Evolutionary conservation across 37 sponge, comb jelly and placozoan species (phyloP), one percentile per base, ranked within the genome.

Genomic region (Spongilla lacustris): DNA sequence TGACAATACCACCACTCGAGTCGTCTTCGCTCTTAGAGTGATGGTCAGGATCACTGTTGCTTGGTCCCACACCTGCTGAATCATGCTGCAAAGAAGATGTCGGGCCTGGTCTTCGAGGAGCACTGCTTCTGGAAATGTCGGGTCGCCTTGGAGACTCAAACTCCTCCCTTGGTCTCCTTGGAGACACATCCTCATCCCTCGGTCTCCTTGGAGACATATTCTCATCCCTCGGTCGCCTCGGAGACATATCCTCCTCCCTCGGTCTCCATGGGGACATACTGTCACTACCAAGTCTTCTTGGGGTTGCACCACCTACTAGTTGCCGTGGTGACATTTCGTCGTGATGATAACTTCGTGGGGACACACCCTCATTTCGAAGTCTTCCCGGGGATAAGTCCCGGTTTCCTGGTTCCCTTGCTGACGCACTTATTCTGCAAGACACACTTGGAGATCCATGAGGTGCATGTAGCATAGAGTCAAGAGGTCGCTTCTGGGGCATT

Each of bases 1-100:
- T 31, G 4, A 84, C 77, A 4, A 84, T 21, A 23, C 85, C 85
- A 11, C 85, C 75, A 1, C 67, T 14, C 19, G 19, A 6, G 19
- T 58, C 58, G 1, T 58, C 58, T 58, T 17, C 58, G 1, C 58
- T 58, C 12, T 19, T 1, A 14, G 58, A 10, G 4, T 0, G 58
- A 58, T 1, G 6, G 3, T 41, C 41, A 41, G 41, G 58, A 10
- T 58, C 58, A 1, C 1, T 14, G 1, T 58, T 17, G 21, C 21
- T 17, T 58, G 58, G 58, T 1, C 4, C 58, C 14, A 1, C 21
- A 58, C 19, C 58, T 17, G 58, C 8, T 46, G 46, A 46, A 8
- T 46, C 46, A 8, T 46, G 46, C 46, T 46, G 58, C 21, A 1
- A 1, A 17, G 58, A 58, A 17, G 14, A 1, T 1, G 11, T 58